Evolutionary conservation across 2,888 invertebrate species (phyloP).

Genomic region (Bugulina stolonifera): DNA sequence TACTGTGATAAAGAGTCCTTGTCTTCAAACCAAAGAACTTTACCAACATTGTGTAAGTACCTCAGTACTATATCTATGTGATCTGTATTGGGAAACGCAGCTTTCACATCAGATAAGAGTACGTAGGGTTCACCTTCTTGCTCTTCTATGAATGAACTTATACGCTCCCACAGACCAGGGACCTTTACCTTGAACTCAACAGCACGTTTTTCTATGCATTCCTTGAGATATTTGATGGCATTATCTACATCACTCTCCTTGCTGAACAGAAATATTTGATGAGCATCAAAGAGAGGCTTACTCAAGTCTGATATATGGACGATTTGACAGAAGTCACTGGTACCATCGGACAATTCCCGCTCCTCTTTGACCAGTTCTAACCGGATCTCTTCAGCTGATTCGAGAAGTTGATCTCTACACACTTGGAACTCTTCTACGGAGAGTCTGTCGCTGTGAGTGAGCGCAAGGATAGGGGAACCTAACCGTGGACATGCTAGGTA

Average conservation of each 20-base stretch:
- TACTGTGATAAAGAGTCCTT: not conserved
- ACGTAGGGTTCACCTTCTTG: not conserved
- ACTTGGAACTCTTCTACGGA: no score
- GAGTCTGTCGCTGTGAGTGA: not conserved
- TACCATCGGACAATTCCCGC: not conserved
- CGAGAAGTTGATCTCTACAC: no score
- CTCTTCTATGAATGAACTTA: not conserved
- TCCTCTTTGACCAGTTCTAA: no score
- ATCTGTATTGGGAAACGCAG: not conserved
- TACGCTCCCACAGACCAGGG: not conserved
- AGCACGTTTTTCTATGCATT: not conserved
- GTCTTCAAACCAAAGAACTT: slow-evolving; percentile 15
- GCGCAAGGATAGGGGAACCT: not conserved
- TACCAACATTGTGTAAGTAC: slow-evolving; percentile 2
- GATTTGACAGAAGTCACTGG: no score
- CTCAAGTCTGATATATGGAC: not conserved
- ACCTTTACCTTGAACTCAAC: not conserved
- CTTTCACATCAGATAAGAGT: not conserved
- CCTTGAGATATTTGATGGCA: no score
- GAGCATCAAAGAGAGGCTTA: not conserved
- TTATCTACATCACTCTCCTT: no score
- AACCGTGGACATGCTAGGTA: not conserved
- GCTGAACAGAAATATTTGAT: slow-evolving; percentile 6
- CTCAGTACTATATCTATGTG: not conserved
- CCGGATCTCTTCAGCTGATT: no score